Evolutionary conservation across 2,797 vertebrate genomes (phyloP), one percentile per base, ranked within the genome.

Genomic region (Sparidentex hasta): DNA sequence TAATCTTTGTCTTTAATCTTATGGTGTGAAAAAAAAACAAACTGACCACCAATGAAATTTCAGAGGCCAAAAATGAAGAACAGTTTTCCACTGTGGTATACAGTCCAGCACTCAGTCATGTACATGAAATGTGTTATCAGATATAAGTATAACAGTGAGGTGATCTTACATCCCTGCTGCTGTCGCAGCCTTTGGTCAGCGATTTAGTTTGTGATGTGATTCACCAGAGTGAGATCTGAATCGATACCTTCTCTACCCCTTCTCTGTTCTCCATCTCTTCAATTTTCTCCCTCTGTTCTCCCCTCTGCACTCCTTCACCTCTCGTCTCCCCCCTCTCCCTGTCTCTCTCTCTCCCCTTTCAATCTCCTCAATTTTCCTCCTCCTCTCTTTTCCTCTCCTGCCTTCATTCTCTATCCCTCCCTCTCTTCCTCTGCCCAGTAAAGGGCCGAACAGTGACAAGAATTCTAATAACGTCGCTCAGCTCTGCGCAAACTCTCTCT

Each of bases 401-500:
- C 87, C 48, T 75, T 74, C 72, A 20, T 52, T 68, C 78, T 78
- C 54, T 23, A 1, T 67, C 65, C 21, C 55, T 65, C 63, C 18
- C 73, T 25, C 77, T 73, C 58, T 65, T 48, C 73, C 67, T 78
- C 65, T 74, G 73, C 84, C 83, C 85, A 87, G 90, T 87, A 88
- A 92, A 93, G 86, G 86, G 70, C 87, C 66, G 51, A 69, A 71
- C 73, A 94, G 94, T 95, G 95, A 94, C 87, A 84, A 81, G 93
- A 94, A 94, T 94, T 84, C 88, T 93, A 94, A 95, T 94, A 80
- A 51, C 41, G 1, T 14, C 0, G 29, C 84, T 90, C 70, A 63
- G 78, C 76, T 80, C 80, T 81, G 64, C 80, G 71, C 86, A 85
- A 81, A 80, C 85, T 75, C 59, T 38, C 73, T 76, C 70, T 80